phyloP scores from a whole-genome alignment of 2,888 invertebrate species.

The Tiphia femorata region DNA sequence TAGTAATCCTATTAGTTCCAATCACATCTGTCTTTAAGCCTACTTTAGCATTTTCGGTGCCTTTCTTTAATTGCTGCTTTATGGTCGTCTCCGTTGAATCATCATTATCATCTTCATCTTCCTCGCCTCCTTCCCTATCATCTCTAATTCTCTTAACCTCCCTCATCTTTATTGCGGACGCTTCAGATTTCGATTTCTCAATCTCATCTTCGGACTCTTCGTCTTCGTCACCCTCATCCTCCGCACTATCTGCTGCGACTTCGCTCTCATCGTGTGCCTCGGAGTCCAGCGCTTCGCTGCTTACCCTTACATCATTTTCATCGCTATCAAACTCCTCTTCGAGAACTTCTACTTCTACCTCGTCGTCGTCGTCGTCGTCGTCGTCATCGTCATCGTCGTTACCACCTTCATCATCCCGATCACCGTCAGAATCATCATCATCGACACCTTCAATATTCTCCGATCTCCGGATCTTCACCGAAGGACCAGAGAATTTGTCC shows the following conservation, averaged over 20 bases:
- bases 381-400: slow-evolving; percentile 44
- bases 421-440: slow-evolving; percentile 5
- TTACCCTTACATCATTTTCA: slow-evolving; percentile 6
- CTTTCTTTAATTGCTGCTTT: too few species aligned
- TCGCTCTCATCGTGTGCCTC: slow-evolving; percentile 1
- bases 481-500: slow-evolving; percentile 6
- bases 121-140: slow-evolving; percentile 41
- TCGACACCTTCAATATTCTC: slow-evolving; percentile 3
- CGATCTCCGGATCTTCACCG: neutral
- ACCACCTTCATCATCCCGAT: slow-evolving; percentile 15
- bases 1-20: too few species aligned
- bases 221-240: slow-evolving; percentile 57
- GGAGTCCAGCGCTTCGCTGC: too few species aligned
- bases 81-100: too few species aligned
- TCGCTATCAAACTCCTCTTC: neutral
- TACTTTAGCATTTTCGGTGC: too few species aligned
- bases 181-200: neutral
- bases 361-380: neutral
- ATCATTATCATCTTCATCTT: slow-evolving; percentile 53
- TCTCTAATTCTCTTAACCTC: slow-evolving; percentile 16
- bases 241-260: neutral
- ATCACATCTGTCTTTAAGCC: too few species aligned
- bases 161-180: slow-evolving; percentile 31
- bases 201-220: slow-evolving; percentile 37
- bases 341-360: neutral